Conservation (phyloP, 2,113 vertebrate species). For the Balaenoptera acutorostrata region DNA sequence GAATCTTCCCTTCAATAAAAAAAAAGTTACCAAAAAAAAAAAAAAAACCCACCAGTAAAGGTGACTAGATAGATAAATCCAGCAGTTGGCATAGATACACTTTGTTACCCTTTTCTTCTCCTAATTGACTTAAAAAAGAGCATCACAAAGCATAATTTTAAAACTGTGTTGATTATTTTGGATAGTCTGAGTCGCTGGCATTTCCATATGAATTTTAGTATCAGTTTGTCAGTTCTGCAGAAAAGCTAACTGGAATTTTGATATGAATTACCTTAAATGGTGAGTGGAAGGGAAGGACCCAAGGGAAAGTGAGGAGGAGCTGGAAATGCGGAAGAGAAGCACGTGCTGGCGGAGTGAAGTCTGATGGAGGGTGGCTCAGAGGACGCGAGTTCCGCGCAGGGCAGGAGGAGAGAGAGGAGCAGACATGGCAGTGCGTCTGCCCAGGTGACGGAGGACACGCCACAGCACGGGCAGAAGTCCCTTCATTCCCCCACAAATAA, state of each 20-base stretch:
- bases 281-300: no score
- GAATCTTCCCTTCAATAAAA: no score
- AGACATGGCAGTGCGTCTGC: no score
- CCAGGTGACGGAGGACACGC: no score
- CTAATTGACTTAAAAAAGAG: background rate
- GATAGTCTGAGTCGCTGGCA: background rate
- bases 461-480: rapidly evolving
- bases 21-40: no score
- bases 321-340: no score
- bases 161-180: background rate
- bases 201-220: background rate
- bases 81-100: background rate
- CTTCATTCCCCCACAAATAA: rapidly evolving
- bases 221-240: background rate
- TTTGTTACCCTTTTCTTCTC: background rate
- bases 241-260: background rate
- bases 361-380: background rate
- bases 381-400: background rate
- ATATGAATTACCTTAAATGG: background rate
- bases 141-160: background rate
- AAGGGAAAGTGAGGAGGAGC: background rate
- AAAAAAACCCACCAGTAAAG: rapidly evolving
- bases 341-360: no score
- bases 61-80: no score
- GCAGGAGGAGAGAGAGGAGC: no score